Base-by-base conservation (phyloP, 2,113 vertebrate genomes). In the Paracanthobrama guichenoti region DNA sequence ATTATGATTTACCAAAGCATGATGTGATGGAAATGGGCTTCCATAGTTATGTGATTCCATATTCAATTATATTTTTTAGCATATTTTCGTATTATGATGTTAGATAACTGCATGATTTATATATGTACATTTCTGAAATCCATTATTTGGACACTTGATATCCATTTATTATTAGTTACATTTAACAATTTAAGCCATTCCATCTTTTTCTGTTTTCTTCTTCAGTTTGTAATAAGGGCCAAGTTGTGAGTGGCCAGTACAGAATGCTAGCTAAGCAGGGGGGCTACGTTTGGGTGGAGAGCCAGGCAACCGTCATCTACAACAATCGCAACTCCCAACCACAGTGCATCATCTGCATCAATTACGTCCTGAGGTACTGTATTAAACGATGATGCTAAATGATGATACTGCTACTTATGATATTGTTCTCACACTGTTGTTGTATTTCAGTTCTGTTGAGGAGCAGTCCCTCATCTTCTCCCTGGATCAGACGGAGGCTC, bases 241-340 rank as follows among this genome's bases (percentile, higher is more conserved):
- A 99, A 89, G 96, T 97, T 0, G 95, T 97, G 90, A 98, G 95
- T 0, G 94, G 96, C 74, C 96, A 94, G 87, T 99, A 99, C 94
- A 94, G 98, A 60, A 95, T 99, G 96, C 94, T 99, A 20, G 97
- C 97, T 14, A 97, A 95, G 87, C 94, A 96, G 0, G 98, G 98
- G 42, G 98, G 98, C 6, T 99, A 97, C 0, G 95, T 97, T 3
- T 99, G 98, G 98, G 92, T 96, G 90, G 96, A 99, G 92, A 98
- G 94, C 1, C 97, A 99, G 86, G 95, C 96, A 22, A 97, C 97
- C 0, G 96, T 98, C 90, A 96, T 98, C 86, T 96, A 97, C 89
- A 95, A 93, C 2, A 93, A 90, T 1, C 93, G 94, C 35, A 93
- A 96, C 89, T 92, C 96, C 13, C 96, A 96, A 90, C 96, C 96